A percentile compares a stretch with the other conserved stretches of the same genome.
These are phyloP conservation scores for Halcyon malimbica DNA, from an alignment of 2,113 vertebrate genomes.

Conservation along the genomic window DNA sequence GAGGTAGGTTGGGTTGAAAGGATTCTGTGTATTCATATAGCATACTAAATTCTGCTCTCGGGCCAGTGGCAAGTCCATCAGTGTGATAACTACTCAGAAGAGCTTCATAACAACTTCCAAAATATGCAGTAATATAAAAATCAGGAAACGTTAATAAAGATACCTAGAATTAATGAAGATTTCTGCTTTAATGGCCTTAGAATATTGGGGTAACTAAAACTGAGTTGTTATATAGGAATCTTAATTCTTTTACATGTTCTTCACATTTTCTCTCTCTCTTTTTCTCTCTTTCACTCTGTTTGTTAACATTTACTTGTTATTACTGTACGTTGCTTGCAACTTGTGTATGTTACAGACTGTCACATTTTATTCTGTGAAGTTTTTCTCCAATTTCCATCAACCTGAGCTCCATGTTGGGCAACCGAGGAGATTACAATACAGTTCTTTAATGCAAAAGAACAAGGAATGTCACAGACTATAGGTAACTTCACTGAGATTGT, in stretches of 20 bases:
- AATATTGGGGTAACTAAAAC: conserved; percentile 45
- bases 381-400: conserved; percentile 74
- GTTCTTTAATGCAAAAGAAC: conserved; percentile 72
- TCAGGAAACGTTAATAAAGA: conserved; percentile 24
- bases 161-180: conserved; percentile 2
- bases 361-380: conserved; percentile 77
- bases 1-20: conserved; percentile 72
- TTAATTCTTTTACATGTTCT: conserved; percentile 78
- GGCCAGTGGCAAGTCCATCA: conserved; percentile 3
- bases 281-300: conserved; percentile 72
- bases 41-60: conserved; percentile 4
- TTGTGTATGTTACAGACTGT: conserved; percentile 79
- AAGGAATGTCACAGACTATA: conserved; percentile 74
- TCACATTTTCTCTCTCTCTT: conserved; percentile 76
- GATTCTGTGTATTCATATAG: conserved; percentile 47
- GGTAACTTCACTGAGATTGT: conserved; percentile 69
- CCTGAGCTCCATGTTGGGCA: conserved; percentile 71
- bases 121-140: conserved; percentile 22
- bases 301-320: conserved; percentile 78
- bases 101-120: neutral
- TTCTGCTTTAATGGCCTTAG: conserved; percentile 40
- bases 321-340: conserved; percentile 70
- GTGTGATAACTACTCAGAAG: neutral
- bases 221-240: conserved; percentile 52
- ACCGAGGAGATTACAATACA: conserved; percentile 70